Evolutionary conservation across 2,113 vertebrate species (phyloP).

Genomic region (Lynx canadensis): DNA sequence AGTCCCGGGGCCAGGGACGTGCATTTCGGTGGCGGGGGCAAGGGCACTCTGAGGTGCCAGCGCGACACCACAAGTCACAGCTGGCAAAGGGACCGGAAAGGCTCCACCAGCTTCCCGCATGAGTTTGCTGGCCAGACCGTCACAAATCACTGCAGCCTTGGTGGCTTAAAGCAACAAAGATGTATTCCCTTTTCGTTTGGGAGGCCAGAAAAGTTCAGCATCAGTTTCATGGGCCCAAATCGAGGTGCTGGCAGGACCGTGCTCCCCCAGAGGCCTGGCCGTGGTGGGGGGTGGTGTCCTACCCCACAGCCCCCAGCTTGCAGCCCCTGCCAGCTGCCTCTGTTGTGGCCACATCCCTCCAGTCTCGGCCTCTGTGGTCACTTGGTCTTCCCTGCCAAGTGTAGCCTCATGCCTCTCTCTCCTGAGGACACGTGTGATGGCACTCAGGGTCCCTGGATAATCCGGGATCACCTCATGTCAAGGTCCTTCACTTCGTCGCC

Average conservation of each 20-base stretch:
- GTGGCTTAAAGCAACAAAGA: neutral
- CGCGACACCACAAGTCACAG: rapidly evolving
- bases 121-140: neutral
- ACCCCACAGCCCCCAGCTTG: neutral
- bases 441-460: neutral
- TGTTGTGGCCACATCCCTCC: neutral
- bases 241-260: neutral
- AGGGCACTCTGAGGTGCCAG: neutral
- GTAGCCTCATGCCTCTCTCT: neutral
- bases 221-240: neutral
- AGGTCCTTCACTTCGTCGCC: neutral
- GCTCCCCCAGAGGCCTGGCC: too few species aligned
- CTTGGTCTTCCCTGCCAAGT: neutral
- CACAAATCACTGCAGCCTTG: neutral
- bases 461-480: neutral
- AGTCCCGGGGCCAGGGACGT: neutral
- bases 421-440: neutral
- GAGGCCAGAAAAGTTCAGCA: neutral
- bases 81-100: neutral
- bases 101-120: neutral
- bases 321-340: neutral
- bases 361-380: neutral
- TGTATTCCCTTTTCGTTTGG: neutral
- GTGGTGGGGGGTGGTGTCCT: neutral
- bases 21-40: neutral